Percentiles rank a stretch among this genome's conserved stretches.
phyloP scores from a whole-genome alignment of 1,140 invertebrate species.

The Drosophila leontia region DNA sequence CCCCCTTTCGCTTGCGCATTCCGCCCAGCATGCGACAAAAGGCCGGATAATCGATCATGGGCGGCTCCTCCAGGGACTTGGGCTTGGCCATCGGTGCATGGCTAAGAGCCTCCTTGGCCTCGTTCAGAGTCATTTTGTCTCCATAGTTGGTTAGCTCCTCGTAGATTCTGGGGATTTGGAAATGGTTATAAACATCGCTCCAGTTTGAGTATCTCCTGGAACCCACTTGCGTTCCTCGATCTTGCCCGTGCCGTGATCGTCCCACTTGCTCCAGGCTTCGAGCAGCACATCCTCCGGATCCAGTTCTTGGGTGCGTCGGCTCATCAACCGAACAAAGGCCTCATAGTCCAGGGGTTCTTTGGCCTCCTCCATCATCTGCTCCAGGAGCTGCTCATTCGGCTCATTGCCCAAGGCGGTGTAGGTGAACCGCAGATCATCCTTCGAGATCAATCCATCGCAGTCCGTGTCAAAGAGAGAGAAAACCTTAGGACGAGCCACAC shows the following conservation, averaged over 20 bases:
- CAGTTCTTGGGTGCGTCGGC: slow-evolving; percentile 87
- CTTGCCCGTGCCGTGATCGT: slow-evolving; percentile 86
- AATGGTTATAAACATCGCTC: not conserved
- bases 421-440: slow-evolving; percentile 87
- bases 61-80: slow-evolving; percentile 83
- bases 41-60: slow-evolving; percentile 87
- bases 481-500: slow-evolving; percentile 83
- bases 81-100: slow-evolving; percentile 87
- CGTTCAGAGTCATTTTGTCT: slow-evolving; percentile 87
- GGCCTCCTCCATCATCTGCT: slow-evolving; percentile 87
- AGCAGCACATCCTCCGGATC: slow-evolving; percentile 88
- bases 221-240: slow-evolving; percentile 87
- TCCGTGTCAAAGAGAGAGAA: slow-evolving; percentile 87
- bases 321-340: slow-evolving; percentile 87
- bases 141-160: slow-evolving; percentile 87
- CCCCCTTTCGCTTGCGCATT: slow-evolving; percentile 85
- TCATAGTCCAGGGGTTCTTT: slow-evolving; percentile 87
- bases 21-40: slow-evolving; percentile 87
- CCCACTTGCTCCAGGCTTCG: slow-evolving; percentile 88
- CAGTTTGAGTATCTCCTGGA: not conserved
- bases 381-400: slow-evolving; percentile 86
- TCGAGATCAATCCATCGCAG: slow-evolving; percentile 87
- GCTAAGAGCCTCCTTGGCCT: slow-evolving; percentile 87
- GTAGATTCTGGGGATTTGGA: slow-evolving; percentile 85
- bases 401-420: slow-evolving; percentile 87